Evolutionary conservation across 2,797 vertebrate genomes (phyloP).

Genomic region (Chloroceryle inda): DNA sequence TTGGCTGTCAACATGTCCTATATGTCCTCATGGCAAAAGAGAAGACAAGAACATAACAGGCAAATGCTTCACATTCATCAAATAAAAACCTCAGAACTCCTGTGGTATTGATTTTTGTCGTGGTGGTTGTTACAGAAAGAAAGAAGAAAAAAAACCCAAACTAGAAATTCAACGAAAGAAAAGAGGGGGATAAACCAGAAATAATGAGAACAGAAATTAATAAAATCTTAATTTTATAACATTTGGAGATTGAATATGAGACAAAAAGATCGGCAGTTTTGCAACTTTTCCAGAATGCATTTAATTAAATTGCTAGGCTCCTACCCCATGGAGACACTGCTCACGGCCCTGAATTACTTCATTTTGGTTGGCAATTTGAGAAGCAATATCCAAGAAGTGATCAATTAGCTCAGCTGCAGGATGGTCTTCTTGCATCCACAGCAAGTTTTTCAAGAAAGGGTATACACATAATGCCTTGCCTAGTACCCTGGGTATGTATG

Average conservation of each 20-base stretch:
- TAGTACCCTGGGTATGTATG: not conserved
- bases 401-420: not conserved
- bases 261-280: not conserved
- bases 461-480: not conserved
- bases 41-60: conserved; percentile 39
- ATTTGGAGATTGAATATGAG: not conserved
- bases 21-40: conserved; percentile 34
- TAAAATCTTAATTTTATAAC: not conserved
- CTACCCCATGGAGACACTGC: not conserved
- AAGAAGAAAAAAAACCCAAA: not conserved
- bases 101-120: conserved; percentile 3
- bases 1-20: conserved; percentile 27
- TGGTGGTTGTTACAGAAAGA: not conserved
- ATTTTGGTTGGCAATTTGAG: not conserved
- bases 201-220: not conserved
- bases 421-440: not conserved
- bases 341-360: not conserved
- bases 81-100: conserved; percentile 11
- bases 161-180: not conserved
- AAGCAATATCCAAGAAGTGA: not conserved
- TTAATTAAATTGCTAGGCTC: conserved; percentile 4
- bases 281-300: not conserved
- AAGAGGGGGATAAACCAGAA: not conserved
- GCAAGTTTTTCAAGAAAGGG: not conserved
- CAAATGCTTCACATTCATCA: conserved; percentile 47